These are phyloP conservation scores for Schizopygopsis pylzovi DNA, from an alignment of 2,797 vertebrate genomes.

Conservation along the genomic window DNA sequence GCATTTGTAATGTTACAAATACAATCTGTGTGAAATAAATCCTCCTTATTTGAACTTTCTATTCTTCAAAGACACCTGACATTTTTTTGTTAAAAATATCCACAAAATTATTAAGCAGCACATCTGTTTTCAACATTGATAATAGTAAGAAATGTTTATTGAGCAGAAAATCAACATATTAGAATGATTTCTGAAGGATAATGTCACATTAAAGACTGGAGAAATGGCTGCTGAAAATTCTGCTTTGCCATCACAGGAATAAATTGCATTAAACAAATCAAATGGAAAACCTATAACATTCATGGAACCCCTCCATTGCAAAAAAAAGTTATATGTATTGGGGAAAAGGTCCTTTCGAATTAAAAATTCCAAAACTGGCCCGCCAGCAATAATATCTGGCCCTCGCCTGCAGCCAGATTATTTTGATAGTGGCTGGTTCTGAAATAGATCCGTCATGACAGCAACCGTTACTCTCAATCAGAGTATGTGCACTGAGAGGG, in stretches of 20 bases:
- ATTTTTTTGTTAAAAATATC: not conserved
- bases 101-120: not conserved
- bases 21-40: not conserved
- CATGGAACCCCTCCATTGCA: not conserved
- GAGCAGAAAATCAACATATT: not conserved
- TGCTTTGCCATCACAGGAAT: not conserved
- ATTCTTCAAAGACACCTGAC: not conserved
- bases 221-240: not conserved
- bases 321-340: not conserved
- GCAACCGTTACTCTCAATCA: too few relatives aligned
- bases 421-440: too few relatives aligned
- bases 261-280: not conserved
- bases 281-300: not conserved
- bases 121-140: not conserved
- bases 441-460: too few relatives aligned
- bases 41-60: not conserved
- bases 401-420: too few relatives aligned
- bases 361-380: too few relatives aligned
- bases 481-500: too few relatives aligned
- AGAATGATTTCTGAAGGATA: not conserved
- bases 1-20: not conserved
- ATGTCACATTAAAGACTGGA: not conserved
- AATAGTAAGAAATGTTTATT: not conserved
- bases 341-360: not conserved
- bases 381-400: too few relatives aligned